These are phyloP conservation scores for Pyrrhia umbra DNA, from an alignment of 2,888 invertebrate genomes.

Conservation along the genomic window DNA sequence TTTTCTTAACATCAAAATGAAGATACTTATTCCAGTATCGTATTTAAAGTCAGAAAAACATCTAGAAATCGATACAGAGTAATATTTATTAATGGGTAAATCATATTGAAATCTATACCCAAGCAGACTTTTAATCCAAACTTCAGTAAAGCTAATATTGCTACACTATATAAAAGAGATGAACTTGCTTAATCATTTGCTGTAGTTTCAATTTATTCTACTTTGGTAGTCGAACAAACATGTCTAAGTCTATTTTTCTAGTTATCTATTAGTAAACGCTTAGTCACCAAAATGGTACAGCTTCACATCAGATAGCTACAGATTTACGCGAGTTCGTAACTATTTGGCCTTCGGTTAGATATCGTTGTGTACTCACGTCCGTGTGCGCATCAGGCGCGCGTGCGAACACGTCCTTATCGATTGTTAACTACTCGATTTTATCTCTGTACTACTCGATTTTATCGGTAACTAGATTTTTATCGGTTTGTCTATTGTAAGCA, in stretches of 20 bases:
- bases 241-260: background rate
- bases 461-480: slow-evolving; percentile 52
- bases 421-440: slow-evolving; percentile 39
- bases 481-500: slow-evolving; percentile 24
- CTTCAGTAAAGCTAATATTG: no score
- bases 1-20: background rate
- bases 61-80: background rate
- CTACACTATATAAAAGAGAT: background rate
- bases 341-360: slow-evolving; percentile 57
- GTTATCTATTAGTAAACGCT: slow-evolving; percentile 26
- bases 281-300: slow-evolving; percentile 37
- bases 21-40: background rate
- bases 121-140: background rate
- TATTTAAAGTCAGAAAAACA: background rate
- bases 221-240: background rate
- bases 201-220: slow-evolving; percentile 9
- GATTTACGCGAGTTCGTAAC: slow-evolving; percentile 55
- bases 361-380: slow-evolving; percentile 38
- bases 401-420: slow-evolving; percentile 57
- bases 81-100: background rate
- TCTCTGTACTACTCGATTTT: slow-evolving; percentile 36
- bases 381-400: slow-evolving; percentile 45
- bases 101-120: slow-evolving; percentile 1
- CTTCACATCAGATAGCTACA: slow-evolving; percentile 25
- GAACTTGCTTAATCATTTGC: slow-evolving; percentile 16